Conservation (phyloP, 92 coral and sea anemone genomes). For the Porites lobata region DNA sequence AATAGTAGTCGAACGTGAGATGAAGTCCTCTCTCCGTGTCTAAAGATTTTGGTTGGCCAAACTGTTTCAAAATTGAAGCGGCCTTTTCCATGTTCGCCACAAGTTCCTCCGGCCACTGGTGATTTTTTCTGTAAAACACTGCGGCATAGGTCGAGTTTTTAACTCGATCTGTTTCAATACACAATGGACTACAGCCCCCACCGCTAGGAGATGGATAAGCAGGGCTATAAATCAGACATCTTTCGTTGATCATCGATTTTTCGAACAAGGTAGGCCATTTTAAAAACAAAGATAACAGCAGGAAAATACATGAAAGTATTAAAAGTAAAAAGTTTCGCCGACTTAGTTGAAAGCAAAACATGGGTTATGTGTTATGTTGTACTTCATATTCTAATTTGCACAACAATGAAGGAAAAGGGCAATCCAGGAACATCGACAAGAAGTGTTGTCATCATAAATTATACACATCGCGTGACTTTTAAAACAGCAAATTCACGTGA, state of each 20-base stretch:
- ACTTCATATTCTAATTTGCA: neutral
- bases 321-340: neutral
- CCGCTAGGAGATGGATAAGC: conserved; percentile 63
- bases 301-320: neutral
- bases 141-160: neutral
- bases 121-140: neutral
- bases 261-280: conserved; percentile 4
- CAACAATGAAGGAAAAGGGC: too few species aligned
- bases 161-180: neutral
- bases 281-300: neutral
- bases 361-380: neutral
- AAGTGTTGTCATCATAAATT: too few species aligned
- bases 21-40: conserved; percentile 48
- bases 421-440: too few species aligned
- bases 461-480: too few species aligned
- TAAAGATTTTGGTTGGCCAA: conserved; percentile 41
- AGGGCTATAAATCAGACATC: conserved; percentile 37
- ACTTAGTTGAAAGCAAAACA: neutral
- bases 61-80: conserved; percentile 54
- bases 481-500: too few species aligned
- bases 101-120: conserved; percentile 34
- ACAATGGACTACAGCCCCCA: conserved; percentile 46
- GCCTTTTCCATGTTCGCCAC: conserved; percentile 48
- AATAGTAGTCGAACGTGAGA: conserved; percentile 64
- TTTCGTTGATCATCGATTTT: neutral